Conservation (phyloP, 2,888 invertebrate species). For the Apodemia hepburni region DNA sequence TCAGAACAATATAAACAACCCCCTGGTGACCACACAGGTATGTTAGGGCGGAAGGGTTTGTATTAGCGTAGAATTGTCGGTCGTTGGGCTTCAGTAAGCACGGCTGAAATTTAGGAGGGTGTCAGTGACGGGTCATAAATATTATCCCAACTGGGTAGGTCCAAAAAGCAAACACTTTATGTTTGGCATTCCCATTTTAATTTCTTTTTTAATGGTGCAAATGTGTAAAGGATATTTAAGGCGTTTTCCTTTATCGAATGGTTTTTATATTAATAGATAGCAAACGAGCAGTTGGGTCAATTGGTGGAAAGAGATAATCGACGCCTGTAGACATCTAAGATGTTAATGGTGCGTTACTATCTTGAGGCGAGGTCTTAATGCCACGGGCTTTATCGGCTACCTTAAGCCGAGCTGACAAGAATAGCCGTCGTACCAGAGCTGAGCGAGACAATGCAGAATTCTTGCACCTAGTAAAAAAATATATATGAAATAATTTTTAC, state of each 20-base stretch:
- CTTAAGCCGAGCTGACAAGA: no score
- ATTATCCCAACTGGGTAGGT: slow-evolving; percentile 14
- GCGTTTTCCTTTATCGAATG: not conserved
- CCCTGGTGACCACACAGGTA: slow-evolving; percentile 23
- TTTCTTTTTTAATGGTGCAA: slow-evolving; percentile 12
- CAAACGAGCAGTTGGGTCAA: no score
- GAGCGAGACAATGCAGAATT: no score
- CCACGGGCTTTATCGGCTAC: no score
- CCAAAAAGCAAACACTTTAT: slow-evolving; percentile 16
- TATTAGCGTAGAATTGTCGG: slow-evolving; percentile 29
- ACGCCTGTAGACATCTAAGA: no score
- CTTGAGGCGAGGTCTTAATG: no score
- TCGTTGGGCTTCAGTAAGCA: slow-evolving; percentile 29
- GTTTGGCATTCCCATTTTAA: slow-evolving; percentile 10
- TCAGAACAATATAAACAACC: slow-evolving; percentile 18
- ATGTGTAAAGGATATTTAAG: slow-evolving; percentile 3
- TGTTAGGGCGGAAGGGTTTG: slow-evolving; percentile 27
- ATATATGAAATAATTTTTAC: no score
- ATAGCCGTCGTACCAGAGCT: no score
- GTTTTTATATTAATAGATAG: no score
- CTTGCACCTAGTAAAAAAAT: no score
- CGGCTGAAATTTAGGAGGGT: slow-evolving; percentile 19
- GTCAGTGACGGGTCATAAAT: slow-evolving; percentile 22
- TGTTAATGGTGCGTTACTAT: no score
- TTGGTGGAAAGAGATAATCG: no score